Conservation (phyloP, 2,888 invertebrate species). For the Cyclophora punctaria region DNA sequence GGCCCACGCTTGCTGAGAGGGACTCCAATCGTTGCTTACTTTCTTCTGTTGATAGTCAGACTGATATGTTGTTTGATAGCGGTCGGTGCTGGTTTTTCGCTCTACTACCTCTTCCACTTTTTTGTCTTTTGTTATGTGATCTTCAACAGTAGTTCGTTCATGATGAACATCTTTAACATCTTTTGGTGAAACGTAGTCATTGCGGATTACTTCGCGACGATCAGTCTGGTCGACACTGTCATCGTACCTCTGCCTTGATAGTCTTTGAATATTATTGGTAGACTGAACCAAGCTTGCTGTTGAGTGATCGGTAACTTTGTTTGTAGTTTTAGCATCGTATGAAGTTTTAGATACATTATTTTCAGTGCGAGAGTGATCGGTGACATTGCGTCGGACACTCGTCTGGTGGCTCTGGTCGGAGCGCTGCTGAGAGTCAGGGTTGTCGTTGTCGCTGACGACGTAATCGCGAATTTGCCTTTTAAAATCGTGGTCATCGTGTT, state of each 20-base stretch:
- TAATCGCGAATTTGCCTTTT: conserved; percentile 32
- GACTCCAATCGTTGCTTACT: conserved; percentile 79
- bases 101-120: conserved; percentile 41
- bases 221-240: conserved; percentile 27
- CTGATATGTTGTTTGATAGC: conserved; percentile 78
- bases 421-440: conserved; percentile 22
- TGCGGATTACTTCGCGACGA: conserved; percentile 22
- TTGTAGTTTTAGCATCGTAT: conserved; percentile 11
- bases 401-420: conserved; percentile 10
- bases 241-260: conserved; percentile 14
- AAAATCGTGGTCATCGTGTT: conserved; percentile 51
- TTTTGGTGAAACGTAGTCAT: conserved; percentile 19
- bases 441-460: conserved; percentile 21
- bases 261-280: conserved; percentile 4
- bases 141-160: conserved; percentile 17
- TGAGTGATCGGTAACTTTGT: conserved; percentile 21
- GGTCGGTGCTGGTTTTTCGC: conserved; percentile 47
- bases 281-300: conserved; percentile 16
- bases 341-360: conserved; percentile 18
- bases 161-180: conserved; percentile 30
- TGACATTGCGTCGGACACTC: conserved; percentile 17
- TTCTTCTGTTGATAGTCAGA: conserved; percentile 73
- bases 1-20: conserved; percentile 85
- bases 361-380: conserved; percentile 21
- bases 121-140: conserved; percentile 31